These are phyloP conservation scores for Gavia stellata DNA, from an alignment of 2,113 vertebrate species.

Conservation along the genomic window DNA sequence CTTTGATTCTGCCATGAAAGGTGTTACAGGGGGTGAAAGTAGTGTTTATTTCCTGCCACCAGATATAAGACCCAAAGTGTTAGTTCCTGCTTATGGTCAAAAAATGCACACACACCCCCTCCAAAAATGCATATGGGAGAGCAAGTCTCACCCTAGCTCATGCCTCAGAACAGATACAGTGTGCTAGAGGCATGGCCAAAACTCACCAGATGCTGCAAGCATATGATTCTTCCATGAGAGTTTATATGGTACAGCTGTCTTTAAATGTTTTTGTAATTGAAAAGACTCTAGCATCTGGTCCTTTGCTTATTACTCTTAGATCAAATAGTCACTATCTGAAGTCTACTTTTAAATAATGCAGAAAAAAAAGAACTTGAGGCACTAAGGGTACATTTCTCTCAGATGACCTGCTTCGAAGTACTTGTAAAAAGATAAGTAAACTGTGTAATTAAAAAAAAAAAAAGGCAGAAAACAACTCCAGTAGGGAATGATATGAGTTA, in stretches of 20 bases:
- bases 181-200: conserved; percentile 44
- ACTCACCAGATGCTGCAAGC: conserved; percentile 67
- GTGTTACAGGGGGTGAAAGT: neutral
- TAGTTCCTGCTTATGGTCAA: neutral
- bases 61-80: neutral
- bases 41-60: neutral
- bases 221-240: conserved; percentile 67
- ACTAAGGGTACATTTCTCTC: neutral
- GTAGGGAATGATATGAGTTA: neutral
- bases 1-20: conserved; percentile 1
- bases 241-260: conserved; percentile 72
- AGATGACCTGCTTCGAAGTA: neutral
- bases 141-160: neutral
- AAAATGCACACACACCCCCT: neutral
- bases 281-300: conserved; percentile 69
- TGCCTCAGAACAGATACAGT: conserved; percentile 38
- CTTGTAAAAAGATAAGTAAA: neutral
- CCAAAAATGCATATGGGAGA: neutral
- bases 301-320: conserved; percentile 65
- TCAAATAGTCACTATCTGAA: neutral
- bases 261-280: conserved; percentile 67
- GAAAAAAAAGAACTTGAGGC: neutral
- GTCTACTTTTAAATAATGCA: conserved; percentile 63
- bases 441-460: neutral
- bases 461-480: neutral